Percentiles rank a stretch among this genome's conserved stretches.
These are phyloP conservation scores for Caenorhabditis sp. DNA, from an alignment of 2,888 invertebrate genomes.

Conservation along the genomic window DNA sequence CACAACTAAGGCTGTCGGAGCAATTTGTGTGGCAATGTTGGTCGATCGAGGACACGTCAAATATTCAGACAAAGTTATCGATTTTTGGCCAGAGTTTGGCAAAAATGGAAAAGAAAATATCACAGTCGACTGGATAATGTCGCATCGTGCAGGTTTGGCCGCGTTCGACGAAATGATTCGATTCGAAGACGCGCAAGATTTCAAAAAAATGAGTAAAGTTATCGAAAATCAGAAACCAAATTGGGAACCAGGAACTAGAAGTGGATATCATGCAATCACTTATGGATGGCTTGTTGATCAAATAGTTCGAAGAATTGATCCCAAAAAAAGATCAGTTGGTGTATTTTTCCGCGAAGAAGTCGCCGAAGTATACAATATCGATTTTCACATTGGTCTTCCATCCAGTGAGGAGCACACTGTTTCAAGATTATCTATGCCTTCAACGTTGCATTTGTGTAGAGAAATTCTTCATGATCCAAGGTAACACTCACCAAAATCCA, in stretches of 20 bases:
- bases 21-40: constrained; percentile 67
- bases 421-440: constrained; percentile 64
- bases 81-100: constrained; percentile 73
- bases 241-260: constrained; percentile 66
- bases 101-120: constrained; percentile 72
- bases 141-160: constrained; percentile 71
- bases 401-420: constrained; percentile 65
- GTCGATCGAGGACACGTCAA: constrained; percentile 71
- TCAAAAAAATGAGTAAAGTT: constrained; percentile 69
- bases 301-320: constrained; percentile 71
- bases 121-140: constrained; percentile 70
- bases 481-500: constrained; percentile 17
- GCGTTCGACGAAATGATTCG: constrained; percentile 70
- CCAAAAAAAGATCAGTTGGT: constrained; percentile 65
- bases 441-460: constrained; percentile 54
- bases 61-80: constrained; percentile 70
- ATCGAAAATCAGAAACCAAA: constrained; percentile 70
- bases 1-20: constrained; percentile 68
- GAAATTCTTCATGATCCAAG: constrained; percentile 68
- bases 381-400: constrained; percentile 71
- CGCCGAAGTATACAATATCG: constrained; percentile 65
- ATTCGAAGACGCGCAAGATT: constrained; percentile 68
- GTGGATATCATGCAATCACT: constrained; percentile 73
- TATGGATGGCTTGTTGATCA: constrained; percentile 72
- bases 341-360: constrained; percentile 71